A percentile compares a stretch with the other conserved stretches of the same genome.
Conservation (phyloP, 2,797 vertebrate species). For the Manis crassicaudata region DNA sequence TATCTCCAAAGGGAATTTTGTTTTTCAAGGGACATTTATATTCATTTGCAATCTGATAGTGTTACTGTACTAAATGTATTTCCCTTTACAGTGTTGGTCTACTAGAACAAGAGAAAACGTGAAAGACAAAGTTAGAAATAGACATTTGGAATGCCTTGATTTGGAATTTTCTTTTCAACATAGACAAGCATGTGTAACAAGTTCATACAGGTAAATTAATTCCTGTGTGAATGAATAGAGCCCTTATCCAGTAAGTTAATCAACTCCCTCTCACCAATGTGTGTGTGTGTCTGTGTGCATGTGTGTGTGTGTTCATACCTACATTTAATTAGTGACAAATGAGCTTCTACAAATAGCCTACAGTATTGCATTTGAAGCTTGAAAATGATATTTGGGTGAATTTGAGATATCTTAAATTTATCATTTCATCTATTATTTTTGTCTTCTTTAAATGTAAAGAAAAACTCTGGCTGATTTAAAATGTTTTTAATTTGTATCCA, state of each 20-base stretch:
- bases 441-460: not conserved
- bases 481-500: not conserved
- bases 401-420: not conserved
- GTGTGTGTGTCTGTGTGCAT: not conserved
- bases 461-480: not conserved
- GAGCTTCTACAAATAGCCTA: not conserved
- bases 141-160: not conserved
- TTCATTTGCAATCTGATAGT: not conserved
- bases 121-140: not conserved
- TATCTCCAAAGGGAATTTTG: not conserved
- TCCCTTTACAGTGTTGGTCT: not conserved
- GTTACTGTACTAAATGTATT: not conserved
- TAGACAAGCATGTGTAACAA: not conserved
- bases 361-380: not conserved
- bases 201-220: not conserved
- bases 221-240: not conserved
- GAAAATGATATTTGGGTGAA: not conserved
- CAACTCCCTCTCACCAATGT: not conserved
- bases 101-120: not conserved
- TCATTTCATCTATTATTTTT: not conserved
- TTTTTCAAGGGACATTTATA: not conserved
- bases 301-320: not conserved
- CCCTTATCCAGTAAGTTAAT: not conserved
- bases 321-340: not conserved
- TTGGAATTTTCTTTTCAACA: not conserved